Base-by-base conservation (phyloP, 1,140 invertebrate species). In the Achatina immaculata region DNA sequence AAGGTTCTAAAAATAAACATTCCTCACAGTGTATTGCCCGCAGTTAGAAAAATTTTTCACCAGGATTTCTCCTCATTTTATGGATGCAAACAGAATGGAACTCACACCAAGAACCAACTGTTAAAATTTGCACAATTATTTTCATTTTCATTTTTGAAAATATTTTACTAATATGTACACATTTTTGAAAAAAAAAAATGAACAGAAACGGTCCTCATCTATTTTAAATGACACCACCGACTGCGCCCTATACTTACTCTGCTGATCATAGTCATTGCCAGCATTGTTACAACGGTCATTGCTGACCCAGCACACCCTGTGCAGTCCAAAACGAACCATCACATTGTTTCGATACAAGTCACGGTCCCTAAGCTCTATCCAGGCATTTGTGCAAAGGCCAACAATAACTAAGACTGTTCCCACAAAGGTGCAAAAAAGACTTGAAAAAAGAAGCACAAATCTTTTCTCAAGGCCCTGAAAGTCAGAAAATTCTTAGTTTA, bases 311-410 rank as follows among this genome's bases (percentile, higher is more conserved):
- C 76, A 78, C 7, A 78, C 76, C 21, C 76, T 34, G 16, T 68
- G 76, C 7, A 78, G 62, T 28, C 76, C 76, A 68, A 78, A 78
- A 38, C 68, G 76, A 3, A 55, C 65, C 16, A 31, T 36, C 1
- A 68, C 28, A 34, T 68, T 38, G n/a, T 78, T 62, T 1, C 48
- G 62, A 34, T 78, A 78, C 1, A 78, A 24, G 43, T 78, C 68
- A 36, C 76, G 58, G 7, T 78, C 31, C 21, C 62, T 45, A 68
- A 78, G 36, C 62, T 78, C 76, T 21, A 78, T 19, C 76, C 76
- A 78, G 62, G 66, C 43, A 36, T 78, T 78, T 4, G 76, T 78
- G 40, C 58, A 68, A 36, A 78, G 76, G 11, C 76, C 76, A 55
- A 78, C 34, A 24, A 78, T 68, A 31, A 78, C 76, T 11, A 66